Conservation (phyloP, 2,888 invertebrate species). For the Achlya flavicornis region DNA sequence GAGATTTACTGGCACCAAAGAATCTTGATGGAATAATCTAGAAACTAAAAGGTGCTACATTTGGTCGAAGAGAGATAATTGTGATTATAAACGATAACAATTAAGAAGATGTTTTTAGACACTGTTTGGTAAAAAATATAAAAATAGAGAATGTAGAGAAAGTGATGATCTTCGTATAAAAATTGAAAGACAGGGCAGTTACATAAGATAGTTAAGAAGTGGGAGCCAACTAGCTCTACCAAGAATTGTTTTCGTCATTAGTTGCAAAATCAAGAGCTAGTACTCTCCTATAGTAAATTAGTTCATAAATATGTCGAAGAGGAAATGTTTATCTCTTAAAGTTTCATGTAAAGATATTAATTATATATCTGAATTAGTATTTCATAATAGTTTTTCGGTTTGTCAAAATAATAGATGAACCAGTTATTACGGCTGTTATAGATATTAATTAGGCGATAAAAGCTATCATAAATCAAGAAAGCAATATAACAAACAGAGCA, state of each 20-base stretch:
- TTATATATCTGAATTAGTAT: too few species aligned
- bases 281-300: too few species aligned
- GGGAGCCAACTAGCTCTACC: not conserved
- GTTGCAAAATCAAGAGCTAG: not conserved
- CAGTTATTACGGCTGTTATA: not conserved
- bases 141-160: too few species aligned
- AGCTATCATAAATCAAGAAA: not conserved
- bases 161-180: too few species aligned
- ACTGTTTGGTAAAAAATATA: too few species aligned
- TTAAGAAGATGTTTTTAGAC: too few species aligned
- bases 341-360: too few species aligned
- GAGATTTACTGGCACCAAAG: not conserved
- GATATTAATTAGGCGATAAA: not conserved
- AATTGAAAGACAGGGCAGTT: not conserved
- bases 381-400: not conserved
- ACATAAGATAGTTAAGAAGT: not conserved
- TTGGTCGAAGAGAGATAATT: not conserved
- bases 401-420: not conserved
- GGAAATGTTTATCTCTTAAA: too few species aligned
- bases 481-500: slow-evolving; percentile 4
- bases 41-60: not conserved
- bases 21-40: not conserved
- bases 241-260: not conserved
- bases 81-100: too few species aligned
- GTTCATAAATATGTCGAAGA: too few species aligned